These are phyloP conservation scores for Timandra comae DNA, from an alignment of 2,888 invertebrate species.

Conservation along the genomic window DNA sequence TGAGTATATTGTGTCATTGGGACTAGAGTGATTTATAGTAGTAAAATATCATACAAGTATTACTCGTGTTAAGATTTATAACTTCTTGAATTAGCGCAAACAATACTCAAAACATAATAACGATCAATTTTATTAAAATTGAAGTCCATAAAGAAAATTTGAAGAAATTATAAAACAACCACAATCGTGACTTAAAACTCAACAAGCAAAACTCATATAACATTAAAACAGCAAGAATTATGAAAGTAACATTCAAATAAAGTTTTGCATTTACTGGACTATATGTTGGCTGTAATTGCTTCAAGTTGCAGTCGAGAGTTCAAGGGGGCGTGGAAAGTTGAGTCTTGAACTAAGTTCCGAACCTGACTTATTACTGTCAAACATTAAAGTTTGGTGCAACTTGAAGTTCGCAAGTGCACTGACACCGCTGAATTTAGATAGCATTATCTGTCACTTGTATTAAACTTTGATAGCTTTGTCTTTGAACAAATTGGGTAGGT, in stretches of 20 bases:
- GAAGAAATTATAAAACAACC: too few relatives aligned
- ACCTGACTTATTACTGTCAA: constrained; percentile 42
- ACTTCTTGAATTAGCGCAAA: too few relatives aligned
- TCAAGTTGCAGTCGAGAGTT: constrained; percentile 60
- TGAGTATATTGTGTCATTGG: too few relatives aligned
- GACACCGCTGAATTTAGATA: constrained; percentile 49
- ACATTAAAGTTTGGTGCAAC: constrained; percentile 46
- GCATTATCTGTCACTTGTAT: constrained; percentile 39
- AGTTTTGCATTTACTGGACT: constrained; percentile 18
- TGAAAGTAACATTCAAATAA: constrained; percentile 15
- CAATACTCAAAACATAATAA: too few relatives aligned
- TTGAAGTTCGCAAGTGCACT: constrained; percentile 28
- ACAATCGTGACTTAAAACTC: too few relatives aligned
- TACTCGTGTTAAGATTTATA: too few relatives aligned
- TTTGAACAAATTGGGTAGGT: constrained; percentile 25
- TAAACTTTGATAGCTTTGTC: constrained; percentile 36
- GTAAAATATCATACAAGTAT: too few relatives aligned
- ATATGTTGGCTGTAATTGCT: constrained; percentile 51
- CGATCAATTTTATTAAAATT: too few relatives aligned
- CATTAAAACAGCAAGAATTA: too few relatives aligned
- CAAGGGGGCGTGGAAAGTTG: constrained; percentile 54
- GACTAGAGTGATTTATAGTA: too few relatives aligned
- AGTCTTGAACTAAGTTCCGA: constrained; percentile 28
- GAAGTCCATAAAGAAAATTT: too few relatives aligned
- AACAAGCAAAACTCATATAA: too few relatives aligned